Conservation (phyloP, 2,113 vertebrate genomes). For the Mola mola region DNA sequence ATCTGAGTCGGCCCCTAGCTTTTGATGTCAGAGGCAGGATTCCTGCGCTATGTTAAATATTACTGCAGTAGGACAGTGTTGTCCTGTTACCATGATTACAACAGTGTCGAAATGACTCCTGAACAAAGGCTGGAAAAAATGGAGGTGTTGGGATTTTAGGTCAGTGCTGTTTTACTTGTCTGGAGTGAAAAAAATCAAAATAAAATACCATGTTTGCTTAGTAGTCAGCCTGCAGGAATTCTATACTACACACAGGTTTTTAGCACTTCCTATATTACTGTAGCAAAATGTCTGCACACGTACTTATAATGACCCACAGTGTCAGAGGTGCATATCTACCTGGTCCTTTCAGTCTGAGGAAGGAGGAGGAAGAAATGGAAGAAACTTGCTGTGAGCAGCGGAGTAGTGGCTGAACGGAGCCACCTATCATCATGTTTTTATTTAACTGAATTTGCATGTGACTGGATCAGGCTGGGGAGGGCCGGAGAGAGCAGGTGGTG, state of each 20-base stretch:
- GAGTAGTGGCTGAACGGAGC: conserved; percentile 5
- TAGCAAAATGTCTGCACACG: too few relatives aligned
- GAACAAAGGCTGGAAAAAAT: too few relatives aligned
- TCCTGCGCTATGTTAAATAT: not conserved
- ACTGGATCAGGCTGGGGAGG: conserved; percentile 24
- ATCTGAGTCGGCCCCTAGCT: not conserved
- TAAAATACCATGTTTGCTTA: too few relatives aligned
- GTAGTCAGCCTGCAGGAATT: not conserved
- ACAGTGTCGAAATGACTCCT: not conserved
- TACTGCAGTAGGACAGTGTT: not conserved
- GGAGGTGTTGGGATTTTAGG: too few relatives aligned
- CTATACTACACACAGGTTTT: too few relatives aligned
- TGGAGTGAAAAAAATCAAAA: too few relatives aligned
- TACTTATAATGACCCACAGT: too few relatives aligned
- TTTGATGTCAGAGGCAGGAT: not conserved
- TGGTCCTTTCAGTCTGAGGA: conserved; percentile 10
- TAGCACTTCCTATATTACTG: too few relatives aligned
- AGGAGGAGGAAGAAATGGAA: not conserved
- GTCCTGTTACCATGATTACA: not conserved
- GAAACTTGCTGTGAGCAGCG: not conserved
- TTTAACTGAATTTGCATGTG: conserved; percentile 41
- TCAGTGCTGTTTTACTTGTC: too few relatives aligned
- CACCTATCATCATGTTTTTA: conserved; percentile 18
- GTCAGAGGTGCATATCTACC: conserved; percentile 37
- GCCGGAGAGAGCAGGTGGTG: conserved; percentile 6